A percentile compares a stretch with the other conserved stretches of the same genome.
These are phyloP conservation scores for Cosmia trapezina DNA, from an alignment of 2,888 invertebrate species.

Conservation along the genomic window DNA sequence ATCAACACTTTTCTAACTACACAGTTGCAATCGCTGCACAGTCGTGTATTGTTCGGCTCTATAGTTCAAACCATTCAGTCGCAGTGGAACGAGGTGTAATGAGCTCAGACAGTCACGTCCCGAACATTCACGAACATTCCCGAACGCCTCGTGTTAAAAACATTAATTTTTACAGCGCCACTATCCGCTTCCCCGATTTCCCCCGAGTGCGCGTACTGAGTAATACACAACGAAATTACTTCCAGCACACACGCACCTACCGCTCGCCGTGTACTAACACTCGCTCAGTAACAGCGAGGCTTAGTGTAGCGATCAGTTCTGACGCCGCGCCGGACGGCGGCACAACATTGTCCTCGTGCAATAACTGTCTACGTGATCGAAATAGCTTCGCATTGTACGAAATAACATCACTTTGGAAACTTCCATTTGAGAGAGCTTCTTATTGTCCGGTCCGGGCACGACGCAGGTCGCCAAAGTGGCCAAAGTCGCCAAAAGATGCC, in stretches of 20 bases:
- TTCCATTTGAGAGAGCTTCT: neutral
- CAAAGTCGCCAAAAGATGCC: neutral
- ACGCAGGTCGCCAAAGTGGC: neutral
- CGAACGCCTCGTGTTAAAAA: constrained; percentile 15
- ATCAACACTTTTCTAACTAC: neutral
- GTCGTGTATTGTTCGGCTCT: neutral
- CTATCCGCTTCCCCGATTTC: constrained; percentile 37
- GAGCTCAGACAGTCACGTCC: constrained; percentile 5
- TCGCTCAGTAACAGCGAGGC: neutral
- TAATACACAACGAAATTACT: constrained; percentile 21
- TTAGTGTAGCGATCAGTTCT: constrained; percentile 2
- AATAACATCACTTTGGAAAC: constrained; percentile 11
- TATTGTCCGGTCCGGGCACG: neutral
- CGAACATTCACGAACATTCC: constrained; percentile 11
- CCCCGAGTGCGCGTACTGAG: constrained; percentile 32
- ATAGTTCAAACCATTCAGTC: neutral
- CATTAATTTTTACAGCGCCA: constrained; percentile 32
- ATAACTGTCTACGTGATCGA: constrained; percentile 23
- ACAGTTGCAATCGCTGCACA: neutral
- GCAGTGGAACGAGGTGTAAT: neutral
- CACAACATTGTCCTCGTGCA: constrained; percentile 1
- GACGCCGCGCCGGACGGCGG: constrained; percentile 3
- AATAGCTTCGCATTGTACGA: constrained; percentile 32
- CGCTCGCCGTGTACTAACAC: neutral
- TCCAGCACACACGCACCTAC: neutral